Evolutionary conservation across 2,888 invertebrate genomes (phyloP), one percentile per base, ranked within the genome.

Genomic region (Monoplex corrugatus): DNA sequence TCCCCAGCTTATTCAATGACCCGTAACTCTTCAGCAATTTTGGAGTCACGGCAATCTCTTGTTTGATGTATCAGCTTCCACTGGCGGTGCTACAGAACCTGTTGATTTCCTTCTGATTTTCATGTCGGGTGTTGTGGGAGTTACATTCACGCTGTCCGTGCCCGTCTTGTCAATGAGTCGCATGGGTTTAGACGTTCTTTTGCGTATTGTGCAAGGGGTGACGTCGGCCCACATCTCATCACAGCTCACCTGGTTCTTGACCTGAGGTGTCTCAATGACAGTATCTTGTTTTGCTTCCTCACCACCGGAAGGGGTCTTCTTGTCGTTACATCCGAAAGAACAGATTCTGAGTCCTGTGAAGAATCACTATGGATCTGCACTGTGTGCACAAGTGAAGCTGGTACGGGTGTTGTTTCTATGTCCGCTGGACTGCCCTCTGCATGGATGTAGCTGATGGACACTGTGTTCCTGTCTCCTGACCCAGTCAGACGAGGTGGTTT

Each of bases 401-500:
- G 44, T 2, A 38, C 35, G 84, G 50, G 32, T 84, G 35, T 45
- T 6, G 50, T 0, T 23, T 44, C 2, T 35, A 19, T 19, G 10
- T 57, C 45, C 84, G 57, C 13, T 0, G 38, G 16, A 38, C 84
- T 84, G 50, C 45, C 45, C 57, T 84, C 84, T 5, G 38, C 23
- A 23, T 84, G 50, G 38, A 84, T 84, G 84, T 84, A 84, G 84
- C 84, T 84, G 84, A 84, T 50, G 84, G 84, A 84, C 35, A 84
- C 50, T 3, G 84, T 84, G 84, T 84, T 84, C 84, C 23, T 84
- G 16, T 57, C 57, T 23, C 57, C 57, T 19, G 23, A 35, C 2
- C 50, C 87, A 1, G 45, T 63, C 40, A 75, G 57, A 35, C 88
- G 88, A 23, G 88, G 88, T 6, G 88, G 88, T 32, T 88, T 88